phyloP scores from a whole-genome alignment of 2,888 invertebrate genomes.

The Diogma glabrata region DNA sequence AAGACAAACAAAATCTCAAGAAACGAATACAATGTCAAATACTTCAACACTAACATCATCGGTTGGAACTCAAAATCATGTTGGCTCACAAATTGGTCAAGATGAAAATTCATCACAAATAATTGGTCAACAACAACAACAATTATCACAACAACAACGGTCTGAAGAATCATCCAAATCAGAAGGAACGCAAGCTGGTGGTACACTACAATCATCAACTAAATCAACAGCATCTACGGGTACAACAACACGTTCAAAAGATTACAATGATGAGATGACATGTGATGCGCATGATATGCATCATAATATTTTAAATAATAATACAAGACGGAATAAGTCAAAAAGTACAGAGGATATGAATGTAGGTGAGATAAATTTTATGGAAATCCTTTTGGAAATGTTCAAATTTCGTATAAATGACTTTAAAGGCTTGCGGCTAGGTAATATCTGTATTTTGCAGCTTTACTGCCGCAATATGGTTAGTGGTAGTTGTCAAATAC shows the following conservation, averaged over 20 bases:
- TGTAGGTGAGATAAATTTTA: constrained; percentile 45
- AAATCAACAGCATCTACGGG: constrained; percentile 47
- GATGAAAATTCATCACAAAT: constrained; percentile 36
- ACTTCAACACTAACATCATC: constrained; percentile 51
- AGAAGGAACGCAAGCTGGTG: constrained; percentile 75
- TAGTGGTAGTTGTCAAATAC: no score
- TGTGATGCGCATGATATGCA: constrained; percentile 61
- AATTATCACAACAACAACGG: constrained; percentile 34
- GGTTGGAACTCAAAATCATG: constrained; percentile 58
- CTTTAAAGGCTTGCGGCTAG: no score
- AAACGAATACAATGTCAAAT: constrained; percentile 55
- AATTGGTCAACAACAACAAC: constrained; percentile 25
- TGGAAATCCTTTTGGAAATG: no score
- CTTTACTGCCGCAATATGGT: no score
- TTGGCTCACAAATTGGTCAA: constrained; percentile 45
- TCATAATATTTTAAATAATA: constrained; percentile 62
- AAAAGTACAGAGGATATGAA: constrained; percentile 88
- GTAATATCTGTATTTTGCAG: no score
- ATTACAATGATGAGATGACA: constrained; percentile 57
- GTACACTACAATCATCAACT: constrained; percentile 47
- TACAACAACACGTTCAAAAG: constrained; percentile 48
- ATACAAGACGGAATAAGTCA: constrained; percentile 60
- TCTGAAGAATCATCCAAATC: constrained; percentile 54
- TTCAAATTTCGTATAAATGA: no score
- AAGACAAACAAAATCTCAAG: constrained; percentile 59